phyloP scores from a whole-genome alignment of 2,888 invertebrate genomes.

The Odontomyia ornata region DNA sequence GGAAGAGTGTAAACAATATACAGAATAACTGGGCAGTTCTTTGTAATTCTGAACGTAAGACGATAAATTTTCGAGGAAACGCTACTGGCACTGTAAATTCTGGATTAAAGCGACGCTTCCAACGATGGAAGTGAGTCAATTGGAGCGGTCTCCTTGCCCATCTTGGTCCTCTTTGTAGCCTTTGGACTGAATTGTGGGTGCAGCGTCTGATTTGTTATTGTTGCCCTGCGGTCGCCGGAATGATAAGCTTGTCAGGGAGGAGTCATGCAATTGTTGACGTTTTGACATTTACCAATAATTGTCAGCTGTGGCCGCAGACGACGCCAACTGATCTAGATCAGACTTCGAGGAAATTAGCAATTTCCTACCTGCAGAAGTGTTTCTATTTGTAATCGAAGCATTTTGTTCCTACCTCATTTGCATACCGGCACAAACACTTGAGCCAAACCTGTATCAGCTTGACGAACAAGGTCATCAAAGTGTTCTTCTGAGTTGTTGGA shows the following conservation, averaged over 20 bases:
- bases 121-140: background rate
- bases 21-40: background rate
- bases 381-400: slow-evolving; percentile 9
- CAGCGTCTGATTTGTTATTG: background rate
- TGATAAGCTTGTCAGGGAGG: slow-evolving; percentile 33
- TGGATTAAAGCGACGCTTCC: background rate
- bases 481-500: background rate
- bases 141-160: background rate
- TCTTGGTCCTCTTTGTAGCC: background rate
- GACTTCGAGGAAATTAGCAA: background rate
- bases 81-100: background rate
- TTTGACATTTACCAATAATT: slow-evolving; percentile 26
- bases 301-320: slow-evolving; percentile 16
- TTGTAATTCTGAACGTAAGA: background rate
- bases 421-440: background rate
- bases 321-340: background rate
- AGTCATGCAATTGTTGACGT: background rate
- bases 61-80: background rate
- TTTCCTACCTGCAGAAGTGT: background rate
- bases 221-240: background rate
- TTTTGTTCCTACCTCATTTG: background rate
- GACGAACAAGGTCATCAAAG: background rate
- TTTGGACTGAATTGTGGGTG: background rate
- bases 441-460: background rate
- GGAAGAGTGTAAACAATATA: slow-evolving; percentile 28